Evolutionary conservation across 2,888 invertebrate species (phyloP).

Genomic region (Lepidochitona cinerea): DNA sequence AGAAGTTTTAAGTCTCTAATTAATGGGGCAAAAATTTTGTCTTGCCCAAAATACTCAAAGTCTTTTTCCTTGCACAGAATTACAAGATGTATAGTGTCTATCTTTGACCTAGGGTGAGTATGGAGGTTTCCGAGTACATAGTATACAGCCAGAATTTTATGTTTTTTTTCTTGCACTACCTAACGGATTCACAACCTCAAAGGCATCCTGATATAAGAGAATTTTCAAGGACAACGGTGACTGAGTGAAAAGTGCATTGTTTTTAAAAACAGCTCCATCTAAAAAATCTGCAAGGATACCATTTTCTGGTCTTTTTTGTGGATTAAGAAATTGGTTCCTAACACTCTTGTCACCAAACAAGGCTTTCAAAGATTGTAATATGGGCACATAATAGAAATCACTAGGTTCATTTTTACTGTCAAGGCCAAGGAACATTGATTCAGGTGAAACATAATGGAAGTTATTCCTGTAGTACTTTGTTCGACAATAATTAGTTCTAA

Average conservation of each 20-base stretch:
- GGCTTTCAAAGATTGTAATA: neutral
- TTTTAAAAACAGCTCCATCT: neutral
- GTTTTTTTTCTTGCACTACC: neutral
- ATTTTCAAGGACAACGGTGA: neutral
- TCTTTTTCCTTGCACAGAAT: slow-evolving; percentile 1
- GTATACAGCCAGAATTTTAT: neutral
- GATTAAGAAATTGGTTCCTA: neutral
- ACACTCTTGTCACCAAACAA: neutral
- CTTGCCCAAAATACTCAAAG: neutral
- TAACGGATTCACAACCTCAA: slow-evolving; percentile 6
- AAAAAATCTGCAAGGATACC: neutral
- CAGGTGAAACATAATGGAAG: slow-evolving; percentile 9
- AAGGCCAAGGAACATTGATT: slow-evolving; percentile 7
- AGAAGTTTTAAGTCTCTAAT: neutral
- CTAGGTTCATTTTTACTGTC: slow-evolving; percentile 1
- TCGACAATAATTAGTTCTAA: neutral
- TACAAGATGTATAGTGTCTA: neutral
- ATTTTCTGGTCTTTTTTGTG: neutral
- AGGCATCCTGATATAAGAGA: slow-evolving; percentile 2
- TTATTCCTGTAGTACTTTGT: slow-evolving; percentile 6
- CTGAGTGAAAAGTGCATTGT: neutral
- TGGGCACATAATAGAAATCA: slow-evolving; percentile 13
- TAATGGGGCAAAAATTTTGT: neutral
- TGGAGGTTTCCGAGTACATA: slow-evolving; percentile 1
- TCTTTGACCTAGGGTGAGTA: neutral